phyloP scores from a whole-genome alignment of 2,113 vertebrate species.

The Vicugna pacos region DNA sequence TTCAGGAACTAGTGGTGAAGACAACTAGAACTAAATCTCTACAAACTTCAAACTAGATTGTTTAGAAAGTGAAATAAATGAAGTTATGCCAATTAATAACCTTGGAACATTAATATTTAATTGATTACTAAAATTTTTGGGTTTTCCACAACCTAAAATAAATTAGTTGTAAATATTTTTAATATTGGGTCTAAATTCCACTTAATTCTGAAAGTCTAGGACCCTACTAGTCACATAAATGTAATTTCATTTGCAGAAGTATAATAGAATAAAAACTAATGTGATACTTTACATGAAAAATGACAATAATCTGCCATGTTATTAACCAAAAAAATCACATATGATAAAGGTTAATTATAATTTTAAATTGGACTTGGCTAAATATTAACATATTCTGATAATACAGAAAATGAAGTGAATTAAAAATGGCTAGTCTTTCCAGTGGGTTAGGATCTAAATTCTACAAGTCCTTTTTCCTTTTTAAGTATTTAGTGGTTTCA shows the following conservation, averaged over 20 bases:
- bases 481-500: conserved; percentile 7
- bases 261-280: conserved; percentile 19
- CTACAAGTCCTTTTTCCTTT: not conserved
- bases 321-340: not conserved
- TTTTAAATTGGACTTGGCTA: conserved; percentile 4
- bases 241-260: not conserved
- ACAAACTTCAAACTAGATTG: not conserved
- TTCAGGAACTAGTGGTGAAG: not conserved
- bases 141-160: not conserved
- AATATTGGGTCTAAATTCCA: not conserved
- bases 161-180: not conserved
- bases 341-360: not conserved
- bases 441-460: not conserved
- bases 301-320: not conserved
- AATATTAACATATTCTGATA: conserved; percentile 19
- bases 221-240: not conserved
- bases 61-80: conserved; percentile 44
- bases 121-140: not conserved
- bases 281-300: not conserved
- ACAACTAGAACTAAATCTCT: not conserved
- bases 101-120: conserved; percentile 15
- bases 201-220: not conserved
- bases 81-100: not conserved
- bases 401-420: not conserved
- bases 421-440: conserved; percentile 20